Percentiles rank a stretch among this genome's conserved stretches.
phyloP scores from a whole-genome alignment of 2,113 vertebrate species.

The Aspidoscelis tigris region DNA sequence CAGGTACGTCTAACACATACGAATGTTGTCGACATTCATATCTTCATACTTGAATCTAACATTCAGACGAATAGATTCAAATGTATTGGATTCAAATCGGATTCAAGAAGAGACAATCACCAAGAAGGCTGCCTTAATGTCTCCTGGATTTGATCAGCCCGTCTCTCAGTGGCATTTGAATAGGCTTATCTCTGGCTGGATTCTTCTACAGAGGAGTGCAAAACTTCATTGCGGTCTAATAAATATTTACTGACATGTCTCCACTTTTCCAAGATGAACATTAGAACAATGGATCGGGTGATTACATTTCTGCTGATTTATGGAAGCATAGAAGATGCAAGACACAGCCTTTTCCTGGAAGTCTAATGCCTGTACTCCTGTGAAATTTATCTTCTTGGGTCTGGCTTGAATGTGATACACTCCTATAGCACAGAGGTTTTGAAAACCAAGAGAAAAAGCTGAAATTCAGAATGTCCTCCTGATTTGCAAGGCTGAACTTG shows the following conservation, averaged over 20 bases:
- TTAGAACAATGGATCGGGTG: background rate
- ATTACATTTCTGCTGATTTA: background rate
- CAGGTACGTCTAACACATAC: no score
- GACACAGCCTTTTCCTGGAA: constrained; percentile 38
- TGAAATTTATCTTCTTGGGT: constrained; percentile 71
- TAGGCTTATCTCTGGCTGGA: background rate
- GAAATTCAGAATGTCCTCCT: background rate
- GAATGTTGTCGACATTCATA: no score
- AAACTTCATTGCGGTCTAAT: constrained; percentile 1
- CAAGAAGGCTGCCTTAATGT: no score
- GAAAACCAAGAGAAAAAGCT: constrained; percentile 52
- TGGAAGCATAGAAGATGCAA: accelerated
- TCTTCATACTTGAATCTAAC: no score
- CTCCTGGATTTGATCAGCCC: no score
- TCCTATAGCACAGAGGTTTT: constrained; percentile 71
- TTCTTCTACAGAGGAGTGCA: background rate
- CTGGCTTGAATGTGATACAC: constrained; percentile 66
- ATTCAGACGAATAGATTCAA: no score
- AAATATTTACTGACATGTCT: constrained; percentile 7
- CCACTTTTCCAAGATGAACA: background rate
- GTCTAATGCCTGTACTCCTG: constrained; percentile 49
- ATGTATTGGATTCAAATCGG: no score
- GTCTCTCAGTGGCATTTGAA: background rate
- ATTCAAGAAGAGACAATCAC: no score
- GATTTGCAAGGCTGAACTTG: no score